Base-by-base conservation (phyloP, 2,888 invertebrate genomes). In the Podotricha telesiphe region DNA sequence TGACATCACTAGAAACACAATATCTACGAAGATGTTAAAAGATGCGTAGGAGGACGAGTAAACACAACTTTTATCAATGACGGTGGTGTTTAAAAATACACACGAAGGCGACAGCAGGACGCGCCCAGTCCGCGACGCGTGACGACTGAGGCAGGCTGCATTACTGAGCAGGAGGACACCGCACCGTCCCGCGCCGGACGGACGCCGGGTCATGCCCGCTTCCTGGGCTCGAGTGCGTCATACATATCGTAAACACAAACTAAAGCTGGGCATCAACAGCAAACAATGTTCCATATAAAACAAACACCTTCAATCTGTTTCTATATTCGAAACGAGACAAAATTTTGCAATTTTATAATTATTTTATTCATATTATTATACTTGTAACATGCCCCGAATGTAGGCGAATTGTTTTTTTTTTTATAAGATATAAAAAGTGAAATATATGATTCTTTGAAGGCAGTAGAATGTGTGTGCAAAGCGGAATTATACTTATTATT, bases 31-130 rank as follows among this genome's bases (percentile, higher is more conserved):
- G 42, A 34, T 22, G 45, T 19, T 42, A 50, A 17, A 55, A 67
- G 68, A 68, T 37, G 64, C 61, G 53, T 65, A 56, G 67, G 50
- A 45, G 47, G 62, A 65, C 62, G 78, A 82, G 81, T 82, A 84
- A 84, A 84, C 82, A 82, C 78, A 74, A 77, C 78, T 87, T n/a
- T 67, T 86, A 87, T 87, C 83, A 86, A 83, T 89, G 89, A 89
- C 88, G 89, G 83, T 83, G 77, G 79, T 80, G 86, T 87, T 86
- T 91, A 90, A 89, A 86, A 88, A 90, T 90, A 91, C 77, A 84
- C 83, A 77, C 80, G 78, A 79, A 84, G 90, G 88, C 89, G 90
- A 86, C 89, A 83, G 81, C 83, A 88, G 89, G 91, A 89, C 91
- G 89, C 90, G 86, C 85, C 88, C 85, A 86, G 83, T 85, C 84